Base-by-base conservation (phyloP, 1,140 invertebrate genomes). In the Caenorhabditis brenneri region DNA sequence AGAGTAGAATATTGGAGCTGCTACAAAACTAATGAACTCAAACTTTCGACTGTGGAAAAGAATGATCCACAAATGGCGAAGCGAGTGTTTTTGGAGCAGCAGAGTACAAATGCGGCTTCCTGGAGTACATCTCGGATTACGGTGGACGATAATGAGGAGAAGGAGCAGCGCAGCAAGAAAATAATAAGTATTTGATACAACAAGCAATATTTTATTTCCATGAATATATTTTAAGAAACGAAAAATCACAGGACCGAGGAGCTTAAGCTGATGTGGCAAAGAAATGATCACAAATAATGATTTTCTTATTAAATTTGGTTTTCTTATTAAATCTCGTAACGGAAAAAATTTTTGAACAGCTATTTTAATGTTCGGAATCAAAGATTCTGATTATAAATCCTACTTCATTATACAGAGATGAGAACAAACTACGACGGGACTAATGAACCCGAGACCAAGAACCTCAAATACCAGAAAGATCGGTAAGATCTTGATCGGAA, bases 51-150 rank as follows among this genome's bases (percentile, higher is more conserved):
- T 24, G 65, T 74, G 15, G 65, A 74, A 24, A 74, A 74, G 65
- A 27, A 42, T 15, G 65, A 74, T 74, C 65, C 65, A 12, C 65
- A 74, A 42, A 74, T 74, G 12, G 65, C 46, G 36, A 74, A 74
- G 33, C 15, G 36, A 15, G 65, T 74, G n/a, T 74, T 74, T 42
- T 24, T 74, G 7, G 65, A 74, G 24, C 65, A 74, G 9, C 65
- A 42, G n/a, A 31, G n/a, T 27, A 27, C 27, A 22, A 58, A 58
- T 58, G 7, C 10, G 10, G 24, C 53, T 27, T 55, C 48, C 15
- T 65, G 29, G 10, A 19, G 24, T 46, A 33, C 29, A 2, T 74
- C 65, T 12, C 9, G 16, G 0, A 15, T 36, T 42, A 42, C 24
- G 15, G 65, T 33, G n/a, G 31, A 16, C n/a, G 58, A 10, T n/a